Percentiles rank a stretch among this genome's conserved stretches.
Conservation (phyloP, 2,113 vertebrate genomes). For the Dromas ardeola region DNA sequence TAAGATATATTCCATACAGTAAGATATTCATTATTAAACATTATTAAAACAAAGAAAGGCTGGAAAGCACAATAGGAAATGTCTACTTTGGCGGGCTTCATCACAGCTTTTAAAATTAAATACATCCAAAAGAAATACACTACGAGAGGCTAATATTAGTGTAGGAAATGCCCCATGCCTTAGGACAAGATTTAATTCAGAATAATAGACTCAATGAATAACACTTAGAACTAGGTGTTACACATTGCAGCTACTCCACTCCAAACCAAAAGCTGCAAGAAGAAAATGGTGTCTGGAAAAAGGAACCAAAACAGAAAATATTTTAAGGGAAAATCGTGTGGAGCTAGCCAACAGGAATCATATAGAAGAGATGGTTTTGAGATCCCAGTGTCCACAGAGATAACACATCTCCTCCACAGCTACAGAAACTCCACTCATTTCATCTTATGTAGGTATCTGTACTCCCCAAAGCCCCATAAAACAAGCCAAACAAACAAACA, state of each 20-base stretch:
- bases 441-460: neutral
- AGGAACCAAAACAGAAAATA: neutral
- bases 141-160: neutral
- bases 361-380: neutral
- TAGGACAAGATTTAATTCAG: neutral
- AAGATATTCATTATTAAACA: neutral
- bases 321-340: neutral
- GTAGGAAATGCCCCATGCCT: neutral
- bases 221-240: neutral
- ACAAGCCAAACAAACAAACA: neutral
- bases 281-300: neutral
- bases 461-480: fast-evolving
- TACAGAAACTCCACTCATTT: neutral
- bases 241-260: neutral
- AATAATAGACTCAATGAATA: neutral
- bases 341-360: neutral
- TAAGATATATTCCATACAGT: neutral
- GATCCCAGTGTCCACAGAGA: neutral
- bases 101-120: neutral
- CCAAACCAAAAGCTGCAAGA: neutral
- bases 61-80: neutral
- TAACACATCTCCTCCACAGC: neutral
- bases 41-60: neutral
- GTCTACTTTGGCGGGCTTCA: neutral
- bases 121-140: neutral